These are phyloP conservation scores for Melipona bicolor DNA, from an alignment of 2,888 invertebrate genomes.

Conservation along the genomic window DNA sequence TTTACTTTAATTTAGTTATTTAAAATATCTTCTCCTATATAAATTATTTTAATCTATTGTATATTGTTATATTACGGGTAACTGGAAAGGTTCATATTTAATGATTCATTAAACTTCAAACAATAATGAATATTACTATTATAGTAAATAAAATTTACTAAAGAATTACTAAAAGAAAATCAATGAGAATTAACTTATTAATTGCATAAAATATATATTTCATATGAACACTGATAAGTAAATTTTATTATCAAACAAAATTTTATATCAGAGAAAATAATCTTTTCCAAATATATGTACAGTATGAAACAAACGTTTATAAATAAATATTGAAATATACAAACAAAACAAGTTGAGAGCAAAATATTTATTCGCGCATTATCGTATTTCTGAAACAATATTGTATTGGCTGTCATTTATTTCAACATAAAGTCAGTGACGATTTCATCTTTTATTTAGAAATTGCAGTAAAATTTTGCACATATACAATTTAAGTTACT, in stretches of 20 bases:
- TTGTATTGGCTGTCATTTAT: neutral
- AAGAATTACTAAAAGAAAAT: no score
- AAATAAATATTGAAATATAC: neutral
- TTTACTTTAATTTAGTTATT: no score
- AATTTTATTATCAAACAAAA: neutral
- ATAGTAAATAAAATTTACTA: no score
- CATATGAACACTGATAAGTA: neutral
- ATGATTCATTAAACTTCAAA: neutral
- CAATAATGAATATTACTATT: no score
- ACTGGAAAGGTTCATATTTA: no score
- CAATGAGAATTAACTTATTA: neutral
- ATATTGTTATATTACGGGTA: no score
- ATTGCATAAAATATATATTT: neutral
- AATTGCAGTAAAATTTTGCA: neutral
- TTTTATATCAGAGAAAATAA: neutral
- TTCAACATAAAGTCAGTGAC: neutral
- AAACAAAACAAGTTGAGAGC: neutral
- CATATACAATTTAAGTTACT: no score
- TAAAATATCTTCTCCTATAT: no score
- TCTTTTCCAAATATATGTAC: neutral
- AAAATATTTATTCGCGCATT: constrained; percentile 1
- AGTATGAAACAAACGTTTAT: neutral
- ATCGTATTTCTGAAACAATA: neutral
- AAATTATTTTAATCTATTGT: no score
- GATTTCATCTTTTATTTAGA: neutral